phyloP scores from a whole-genome alignment of 2,797 vertebrate species.

The Nyctalus aviator region DNA sequence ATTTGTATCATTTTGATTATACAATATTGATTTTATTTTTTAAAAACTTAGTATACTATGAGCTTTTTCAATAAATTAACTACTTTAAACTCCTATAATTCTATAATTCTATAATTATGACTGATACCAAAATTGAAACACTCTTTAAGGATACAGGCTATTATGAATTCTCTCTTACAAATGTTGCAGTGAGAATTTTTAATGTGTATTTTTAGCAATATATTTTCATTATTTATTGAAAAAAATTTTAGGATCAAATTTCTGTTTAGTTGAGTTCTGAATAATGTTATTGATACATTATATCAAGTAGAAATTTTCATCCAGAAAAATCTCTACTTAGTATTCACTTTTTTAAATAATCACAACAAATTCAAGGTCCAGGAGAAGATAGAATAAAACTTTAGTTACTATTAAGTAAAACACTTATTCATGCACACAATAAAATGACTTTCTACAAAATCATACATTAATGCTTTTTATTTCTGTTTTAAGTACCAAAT shows the following conservation, averaged over 20 bases:
- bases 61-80: neutral
- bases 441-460: slow-evolving; percentile 50
- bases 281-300: neutral
- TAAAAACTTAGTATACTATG: neutral
- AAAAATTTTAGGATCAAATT: slow-evolving; percentile 34
- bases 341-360: neutral
- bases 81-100: neutral
- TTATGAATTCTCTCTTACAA: neutral
- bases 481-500: slow-evolving; percentile 44
- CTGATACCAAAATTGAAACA: neutral
- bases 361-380: neutral
- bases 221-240: slow-evolving; percentile 26
- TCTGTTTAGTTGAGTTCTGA: neutral
- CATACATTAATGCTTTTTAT: neutral
- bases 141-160: neutral
- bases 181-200: neutral
- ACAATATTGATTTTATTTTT: neutral
- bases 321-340: neutral
- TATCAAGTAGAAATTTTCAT: neutral
- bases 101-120: neutral
- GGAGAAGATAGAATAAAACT: neutral
- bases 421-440: neutral
- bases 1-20: neutral
- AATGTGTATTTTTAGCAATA: neutral
- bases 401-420: neutral